Evolutionary conservation across 2,888 invertebrate genomes (phyloP), one percentile per base, ranked within the genome.

Genomic region (Listrodromus nycthemerus): DNA sequence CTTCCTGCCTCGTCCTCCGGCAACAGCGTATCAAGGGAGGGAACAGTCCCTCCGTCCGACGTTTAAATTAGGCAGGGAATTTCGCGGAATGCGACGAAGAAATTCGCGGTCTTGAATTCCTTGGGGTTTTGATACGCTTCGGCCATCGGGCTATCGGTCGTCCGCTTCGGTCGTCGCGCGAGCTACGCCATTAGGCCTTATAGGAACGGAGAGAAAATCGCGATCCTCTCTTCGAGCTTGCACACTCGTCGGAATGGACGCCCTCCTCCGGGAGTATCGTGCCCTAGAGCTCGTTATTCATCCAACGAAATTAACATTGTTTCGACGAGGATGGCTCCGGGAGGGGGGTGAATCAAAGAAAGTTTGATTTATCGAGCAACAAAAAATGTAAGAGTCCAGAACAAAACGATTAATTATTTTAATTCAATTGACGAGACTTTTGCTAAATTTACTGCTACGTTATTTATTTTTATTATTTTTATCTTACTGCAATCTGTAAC

Each of bases 51-150:
- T 70, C 65, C 67, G 88, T 87, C 89, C 88, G 86, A 92, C 92
- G 92, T 92, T 92, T 92, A 92, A 92, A 92, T 92, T 92, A 92
- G 91, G 90, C 91, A 89, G 90, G 89, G 90, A 92, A 92, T 92
- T 90, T 90, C 89, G 86, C 84, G 91, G 92, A 91, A 92, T 92
- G 89, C 91, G 86, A 87, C 88, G 89, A 92, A 92, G 91, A 92
- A 93, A 89, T 89, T 87, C 84, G 80, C 87, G 83, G 88, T 84
- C 87, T 87, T 89, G 88, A 90, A 92, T 93, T 92, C 92, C 90
- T 82, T 83, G 89, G 87, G 88, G 88, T 89, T 91, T 90, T 90
- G 92, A 92, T 92, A 90, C 91, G 90, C 88, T 89, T 82, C 76
- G 27, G 27, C 24, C 89, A 86, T 87, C 84, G 87, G 86, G 87